Conservation (phyloP, 2,113 vertebrate genomes). For the Onychostoma macrolepis region DNA sequence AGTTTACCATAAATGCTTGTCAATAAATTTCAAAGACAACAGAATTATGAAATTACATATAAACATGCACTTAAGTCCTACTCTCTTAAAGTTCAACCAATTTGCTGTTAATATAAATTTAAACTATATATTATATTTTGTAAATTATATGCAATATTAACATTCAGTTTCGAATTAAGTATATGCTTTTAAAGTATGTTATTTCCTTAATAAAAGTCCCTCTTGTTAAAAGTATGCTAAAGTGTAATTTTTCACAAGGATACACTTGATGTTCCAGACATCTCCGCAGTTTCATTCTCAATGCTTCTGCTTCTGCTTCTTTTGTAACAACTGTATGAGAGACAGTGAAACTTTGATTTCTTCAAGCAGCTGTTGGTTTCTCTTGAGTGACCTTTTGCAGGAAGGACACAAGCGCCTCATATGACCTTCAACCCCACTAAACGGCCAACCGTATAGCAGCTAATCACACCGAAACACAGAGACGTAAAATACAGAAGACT, state of each 20-base stretch:
- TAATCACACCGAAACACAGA: slow-evolving; percentile 18
- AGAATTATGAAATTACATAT: too few relatives aligned
- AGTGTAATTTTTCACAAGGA: background rate
- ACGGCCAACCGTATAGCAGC: slow-evolving; percentile 59
- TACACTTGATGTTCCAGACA: background rate
- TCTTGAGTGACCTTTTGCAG: slow-evolving; percentile 56
- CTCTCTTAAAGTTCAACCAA: too few relatives aligned
- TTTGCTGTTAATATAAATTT: too few relatives aligned
- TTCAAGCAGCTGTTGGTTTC: slow-evolving; percentile 54
- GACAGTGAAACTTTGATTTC: slow-evolving; percentile 54
- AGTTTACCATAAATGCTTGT: too few relatives aligned
- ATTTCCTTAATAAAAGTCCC: too few relatives aligned
- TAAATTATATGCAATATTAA: too few relatives aligned
- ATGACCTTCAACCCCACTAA: slow-evolving; percentile 71
- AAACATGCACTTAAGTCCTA: too few relatives aligned
- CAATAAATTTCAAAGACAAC: too few relatives aligned
- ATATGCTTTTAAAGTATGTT: too few relatives aligned
- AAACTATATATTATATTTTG: too few relatives aligned
- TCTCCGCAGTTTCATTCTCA: background rate
- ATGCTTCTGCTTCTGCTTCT: too few relatives aligned
- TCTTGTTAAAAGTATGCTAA: background rate
- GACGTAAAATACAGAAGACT: background rate
- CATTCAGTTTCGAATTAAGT: too few relatives aligned
- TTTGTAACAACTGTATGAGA: background rate
- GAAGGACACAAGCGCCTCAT: slow-evolving; percentile 59